Percentiles rank a stretch among this genome's conserved stretches.
Evolutionary conservation across 1,140 invertebrate genomes (phyloP).

Genomic region (Meloidogyne hapla): DNA sequence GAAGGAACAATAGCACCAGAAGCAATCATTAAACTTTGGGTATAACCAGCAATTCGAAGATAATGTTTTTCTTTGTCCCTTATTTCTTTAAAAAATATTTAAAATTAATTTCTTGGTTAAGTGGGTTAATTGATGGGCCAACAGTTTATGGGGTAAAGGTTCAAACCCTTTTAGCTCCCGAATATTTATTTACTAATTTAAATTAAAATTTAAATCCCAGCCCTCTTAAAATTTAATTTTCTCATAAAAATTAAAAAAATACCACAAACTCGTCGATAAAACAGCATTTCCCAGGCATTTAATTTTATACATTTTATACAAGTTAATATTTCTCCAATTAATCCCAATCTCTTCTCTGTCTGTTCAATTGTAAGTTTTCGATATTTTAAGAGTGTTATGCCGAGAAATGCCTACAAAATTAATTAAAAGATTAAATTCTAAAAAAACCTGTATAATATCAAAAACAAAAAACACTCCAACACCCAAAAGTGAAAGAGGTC

Average conservation of each 20-base stretch:
- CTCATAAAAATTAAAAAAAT: constrained; percentile 25
- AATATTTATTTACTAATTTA: too few relatives aligned
- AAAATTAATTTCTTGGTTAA: too few relatives aligned
- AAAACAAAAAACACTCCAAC: constrained; percentile 71
- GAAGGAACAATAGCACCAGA: constrained; percentile 70
- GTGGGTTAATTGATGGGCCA: too few relatives aligned
- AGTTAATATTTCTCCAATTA: constrained; percentile 70
- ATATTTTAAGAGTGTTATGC: constrained; percentile 64
- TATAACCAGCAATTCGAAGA: constrained; percentile 70
- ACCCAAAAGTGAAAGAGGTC: constrained; percentile 70
- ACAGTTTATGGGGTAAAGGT: too few relatives aligned
- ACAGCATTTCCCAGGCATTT: constrained; percentile 83
- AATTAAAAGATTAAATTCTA: background rate
- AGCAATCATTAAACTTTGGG: constrained; percentile 71
- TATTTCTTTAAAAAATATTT: constrained; percentile 65
- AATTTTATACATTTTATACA: constrained; percentile 79
- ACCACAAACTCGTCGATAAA: constrained; percentile 70
- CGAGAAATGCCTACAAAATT: constrained; percentile 66
- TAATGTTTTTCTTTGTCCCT: constrained; percentile 68
- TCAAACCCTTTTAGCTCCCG: too few relatives aligned
- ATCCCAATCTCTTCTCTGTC: constrained; percentile 65
- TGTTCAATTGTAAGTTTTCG: constrained; percentile 64
- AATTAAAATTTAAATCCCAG: too few relatives aligned
- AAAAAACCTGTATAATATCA: constrained; percentile 72
- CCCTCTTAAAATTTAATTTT: too few relatives aligned